Base-by-base conservation (phyloP, 37 sponge, comb jelly and placozoan species). In the Aplysina aerophoba region DNA sequence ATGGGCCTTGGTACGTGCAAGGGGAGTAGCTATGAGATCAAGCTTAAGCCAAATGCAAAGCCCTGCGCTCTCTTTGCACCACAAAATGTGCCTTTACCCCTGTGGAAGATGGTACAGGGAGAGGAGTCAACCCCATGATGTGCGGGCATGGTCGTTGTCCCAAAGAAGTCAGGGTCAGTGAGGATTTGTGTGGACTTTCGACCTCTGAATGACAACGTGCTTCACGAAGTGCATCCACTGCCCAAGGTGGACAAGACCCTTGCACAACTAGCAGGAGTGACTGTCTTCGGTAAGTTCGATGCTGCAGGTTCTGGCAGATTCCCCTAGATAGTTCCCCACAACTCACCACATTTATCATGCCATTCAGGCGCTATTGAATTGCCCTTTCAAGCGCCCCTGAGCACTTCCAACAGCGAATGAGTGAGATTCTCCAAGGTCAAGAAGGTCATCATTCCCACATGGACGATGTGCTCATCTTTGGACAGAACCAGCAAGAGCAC, bases 61-160 rank as follows among this genome's bases (percentile, higher is more conserved):
- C 73, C 36, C 8, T 38, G n/a, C 36, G 73, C 73, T 13, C 39
- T 73, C 21, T 15, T 73, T 13, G 14, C 73, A 34, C 54, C 54
- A 0, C 4, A 55, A 1, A 35, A 78, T 8, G 3, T 39, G 1
- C 54, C 54, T 39, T 55, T 39, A n/a, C 79, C 79, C 1, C 50
- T 13, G 3, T 22, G 38, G 24, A 44, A 38, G 24, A 39, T 41
- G 79, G 54, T 78, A 11, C 1, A 78, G 8, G 79, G 37, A 38
- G 79, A 78, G 19, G 84, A 83, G 54, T 69, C 84, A 84, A 72
- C 37, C 50, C 35, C n/a, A 20, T 83, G 83, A 67, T 83, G 83
- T 83, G 65, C 83, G 14, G 83, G 83, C 2, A 84, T 84, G 84
- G 84, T 84, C 0, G 84, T 84, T 13, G 84, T 69, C 15, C 84